Conservation (phyloP, 2,888 invertebrate genomes). For the Acrocyrtus sp. region DNA sequence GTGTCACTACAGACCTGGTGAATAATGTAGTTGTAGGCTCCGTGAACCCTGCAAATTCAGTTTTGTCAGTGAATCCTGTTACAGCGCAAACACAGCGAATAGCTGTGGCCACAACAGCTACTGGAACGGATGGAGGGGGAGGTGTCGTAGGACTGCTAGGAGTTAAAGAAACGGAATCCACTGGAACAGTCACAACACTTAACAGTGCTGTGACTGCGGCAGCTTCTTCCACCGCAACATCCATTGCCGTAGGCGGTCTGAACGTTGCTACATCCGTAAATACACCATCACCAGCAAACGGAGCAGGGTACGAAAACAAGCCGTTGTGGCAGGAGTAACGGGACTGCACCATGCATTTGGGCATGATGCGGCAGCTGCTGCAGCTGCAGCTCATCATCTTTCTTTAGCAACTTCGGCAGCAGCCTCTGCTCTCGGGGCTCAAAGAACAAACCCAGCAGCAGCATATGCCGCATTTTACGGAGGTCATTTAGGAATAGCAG, state of each 20-base stretch:
- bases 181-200: constrained; percentile 16
- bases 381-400: constrained; percentile 66
- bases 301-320: constrained; percentile 87
- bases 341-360: constrained; percentile 26
- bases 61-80: constrained; percentile 22
- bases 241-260: constrained; percentile 1
- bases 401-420: constrained; percentile 70
- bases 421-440: constrained; percentile 24
- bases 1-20: constrained; percentile 21
- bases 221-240: constrained; percentile 6
- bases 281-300: constrained; percentile 70
- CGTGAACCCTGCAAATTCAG: constrained; percentile 14
- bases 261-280: constrained; percentile 16
- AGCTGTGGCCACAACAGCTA: constrained; percentile 9
- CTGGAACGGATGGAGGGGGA: constrained; percentile 22
- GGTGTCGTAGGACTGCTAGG: constrained; percentile 26
- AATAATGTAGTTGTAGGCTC: constrained; percentile 25
- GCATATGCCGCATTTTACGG: constrained; percentile 39
- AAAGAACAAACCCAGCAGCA: constrained; percentile 24
- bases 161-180: constrained; percentile 16
- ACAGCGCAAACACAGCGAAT: background rate
- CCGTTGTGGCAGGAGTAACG: constrained; percentile 27
- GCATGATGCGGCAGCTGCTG: constrained; percentile 45
- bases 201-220: constrained; percentile 10
- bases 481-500: constrained; percentile 33